phyloP scores from a whole-genome alignment of 2,888 invertebrate genomes.

The Cyclophora punctaria region DNA sequence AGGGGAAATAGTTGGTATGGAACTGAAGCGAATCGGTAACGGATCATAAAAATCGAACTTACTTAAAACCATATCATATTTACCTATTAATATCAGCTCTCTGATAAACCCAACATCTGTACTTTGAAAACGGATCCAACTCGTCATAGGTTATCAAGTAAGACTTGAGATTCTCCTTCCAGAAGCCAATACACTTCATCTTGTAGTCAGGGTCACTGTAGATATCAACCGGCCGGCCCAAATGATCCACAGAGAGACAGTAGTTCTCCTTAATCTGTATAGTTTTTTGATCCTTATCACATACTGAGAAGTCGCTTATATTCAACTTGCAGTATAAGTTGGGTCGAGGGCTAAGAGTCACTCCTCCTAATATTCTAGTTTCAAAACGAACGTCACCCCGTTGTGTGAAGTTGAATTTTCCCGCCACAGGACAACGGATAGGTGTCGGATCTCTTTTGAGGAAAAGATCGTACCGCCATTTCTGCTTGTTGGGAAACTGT shows the following conservation, averaged over 20 bases:
- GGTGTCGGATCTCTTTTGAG: slow-evolving; percentile 92
- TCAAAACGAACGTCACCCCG: slow-evolving; percentile 91
- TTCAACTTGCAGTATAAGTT: slow-evolving; percentile 94
- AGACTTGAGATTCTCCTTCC: slow-evolving; percentile 98
- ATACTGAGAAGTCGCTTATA: slow-evolving; percentile 96
- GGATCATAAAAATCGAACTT: no score
- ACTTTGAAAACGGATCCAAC: slow-evolving; percentile 95
- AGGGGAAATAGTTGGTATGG: no score
- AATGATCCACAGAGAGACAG: slow-evolving; percentile 96
- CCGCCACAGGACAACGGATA: slow-evolving; percentile 95
- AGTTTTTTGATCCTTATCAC: slow-evolving; percentile 95
- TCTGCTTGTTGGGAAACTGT: slow-evolving; percentile 87
- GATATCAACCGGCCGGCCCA: slow-evolving; percentile 95
- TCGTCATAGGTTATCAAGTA: slow-evolving; percentile 97
- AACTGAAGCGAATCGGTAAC: no score
- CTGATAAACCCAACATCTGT: slow-evolving; percentile 98
- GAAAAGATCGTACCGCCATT: slow-evolving; percentile 92
- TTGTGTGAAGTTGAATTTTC: slow-evolving; percentile 96
- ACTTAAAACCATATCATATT: not conserved
- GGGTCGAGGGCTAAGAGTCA: slow-evolving; percentile 94
- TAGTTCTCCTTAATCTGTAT: slow-evolving; percentile 96
- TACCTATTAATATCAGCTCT: slow-evolving; percentile 92
- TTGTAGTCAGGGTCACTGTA: slow-evolving; percentile 97
- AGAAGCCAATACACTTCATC: slow-evolving; percentile 97
- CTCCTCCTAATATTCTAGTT: slow-evolving; percentile 96